These are phyloP conservation scores for Ophion ellenae DNA, from an alignment of 2,888 invertebrate genomes.

Conservation along the genomic window DNA sequence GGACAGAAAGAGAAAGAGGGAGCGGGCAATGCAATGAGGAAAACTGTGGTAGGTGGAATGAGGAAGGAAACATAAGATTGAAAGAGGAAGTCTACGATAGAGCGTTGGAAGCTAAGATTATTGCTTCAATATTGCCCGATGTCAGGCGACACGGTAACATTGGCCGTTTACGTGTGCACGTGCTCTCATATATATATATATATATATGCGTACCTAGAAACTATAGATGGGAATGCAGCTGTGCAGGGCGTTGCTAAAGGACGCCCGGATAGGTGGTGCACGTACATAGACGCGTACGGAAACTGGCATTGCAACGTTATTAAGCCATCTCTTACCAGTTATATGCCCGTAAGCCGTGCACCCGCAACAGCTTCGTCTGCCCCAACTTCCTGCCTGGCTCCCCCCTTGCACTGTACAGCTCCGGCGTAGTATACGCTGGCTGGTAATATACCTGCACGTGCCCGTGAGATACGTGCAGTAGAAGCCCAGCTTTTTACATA, in stretches of 20 bases:
- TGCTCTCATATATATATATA: slow-evolving; percentile 41
- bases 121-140: slow-evolving; percentile 82
- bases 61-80: slow-evolving; percentile 43
- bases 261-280: slow-evolving; percentile 38
- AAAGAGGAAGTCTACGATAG: slow-evolving; percentile 49
- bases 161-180: slow-evolving; percentile 65
- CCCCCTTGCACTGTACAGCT: slow-evolving; percentile 19
- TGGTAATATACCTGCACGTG: slow-evolving; percentile 23
- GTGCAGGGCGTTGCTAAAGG: slow-evolving; percentile 45
- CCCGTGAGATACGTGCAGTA: slow-evolving; percentile 22
- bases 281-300: slow-evolving; percentile 69
- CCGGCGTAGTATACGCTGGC: slow-evolving; percentile 15
- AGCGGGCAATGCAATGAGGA: slow-evolving; percentile 57
- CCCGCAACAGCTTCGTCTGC: slow-evolving; percentile 61
- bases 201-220: background rate
- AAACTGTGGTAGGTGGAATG: slow-evolving; percentile 28
- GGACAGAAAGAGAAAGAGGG: slow-evolving; percentile 53
- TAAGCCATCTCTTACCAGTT: slow-evolving; percentile 82
- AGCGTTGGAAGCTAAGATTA: slow-evolving; percentile 77
- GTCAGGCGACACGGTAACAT: slow-evolving; percentile 77
- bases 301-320: slow-evolving; percentile 78
- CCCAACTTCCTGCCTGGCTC: slow-evolving; percentile 55
- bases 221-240: slow-evolving; percentile 58
- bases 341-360: slow-evolving; percentile 74
- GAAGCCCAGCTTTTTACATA: background rate